Conservation (phyloP, 2,888 invertebrate genomes). For the Muscina levida region DNA sequence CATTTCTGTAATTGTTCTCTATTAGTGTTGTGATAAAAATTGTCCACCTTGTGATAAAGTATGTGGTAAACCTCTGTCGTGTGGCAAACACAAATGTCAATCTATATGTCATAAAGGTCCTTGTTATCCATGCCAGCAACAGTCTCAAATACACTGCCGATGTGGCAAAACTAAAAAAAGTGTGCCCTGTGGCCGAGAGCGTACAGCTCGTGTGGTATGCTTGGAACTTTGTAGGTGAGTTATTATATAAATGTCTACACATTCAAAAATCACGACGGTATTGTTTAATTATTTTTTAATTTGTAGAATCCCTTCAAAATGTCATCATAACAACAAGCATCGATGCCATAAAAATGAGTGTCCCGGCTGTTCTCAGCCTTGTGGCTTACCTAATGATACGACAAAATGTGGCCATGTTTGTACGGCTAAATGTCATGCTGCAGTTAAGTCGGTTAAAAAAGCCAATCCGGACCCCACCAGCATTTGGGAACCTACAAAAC, state of each 20-base stretch:
- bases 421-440: constrained; percentile 87
- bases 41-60: constrained; percentile 91
- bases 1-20: no score
- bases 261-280: no score
- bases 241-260: constrained; percentile 66
- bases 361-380: constrained; percentile 89
- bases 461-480: constrained; percentile 36
- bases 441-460: constrained; percentile 83
- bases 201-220: constrained; percentile 88
- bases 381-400: constrained; percentile 81
- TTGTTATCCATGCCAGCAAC: constrained; percentile 88
- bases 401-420: constrained; percentile 83
- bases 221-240: constrained; percentile 84
- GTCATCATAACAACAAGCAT: constrained; percentile 91
- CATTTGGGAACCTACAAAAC: constrained; percentile 66
- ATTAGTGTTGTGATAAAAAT: constrained; percentile 90
- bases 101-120: constrained; percentile 89
- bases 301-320: constrained; percentile 86
- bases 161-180: constrained; percentile 89
- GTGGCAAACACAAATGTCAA: constrained; percentile 92
- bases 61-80: constrained; percentile 90
- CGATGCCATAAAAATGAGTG: constrained; percentile 91
- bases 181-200: constrained; percentile 93
- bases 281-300: not conserved
- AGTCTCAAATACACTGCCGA: constrained; percentile 84